These are phyloP conservation scores for Oreocharis arfaki DNA, from an alignment of 2,113 vertebrate genomes.

Conservation along the genomic window DNA sequence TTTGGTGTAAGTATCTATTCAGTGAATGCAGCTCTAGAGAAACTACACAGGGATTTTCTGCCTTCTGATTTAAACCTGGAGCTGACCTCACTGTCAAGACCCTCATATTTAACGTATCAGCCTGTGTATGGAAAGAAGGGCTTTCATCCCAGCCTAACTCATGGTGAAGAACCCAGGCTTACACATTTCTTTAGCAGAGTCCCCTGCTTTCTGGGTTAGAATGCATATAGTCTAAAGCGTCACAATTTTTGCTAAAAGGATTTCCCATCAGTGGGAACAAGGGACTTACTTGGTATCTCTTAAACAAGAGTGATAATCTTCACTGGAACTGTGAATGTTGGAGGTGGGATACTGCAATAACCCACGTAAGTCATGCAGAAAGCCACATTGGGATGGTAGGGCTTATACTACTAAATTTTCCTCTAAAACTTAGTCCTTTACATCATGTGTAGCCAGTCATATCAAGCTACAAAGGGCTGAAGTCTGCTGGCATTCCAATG, in stretches of 20 bases:
- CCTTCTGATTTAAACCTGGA: background rate
- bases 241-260: background rate
- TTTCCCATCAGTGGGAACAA: background rate
- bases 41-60: background rate
- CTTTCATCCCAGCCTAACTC: background rate
- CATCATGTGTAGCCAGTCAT: background rate
- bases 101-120: background rate
- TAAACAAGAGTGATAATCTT: background rate
- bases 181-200: background rate
- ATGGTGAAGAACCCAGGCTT: background rate
- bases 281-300: background rate
- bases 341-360: background rate
- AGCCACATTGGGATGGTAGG: background rate
- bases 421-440: background rate
- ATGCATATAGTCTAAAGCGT: background rate
- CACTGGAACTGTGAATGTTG: background rate
- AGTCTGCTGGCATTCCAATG: background rate
- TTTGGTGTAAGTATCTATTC: background rate
- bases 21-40: background rate
- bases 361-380: background rate
- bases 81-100: background rate
- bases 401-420: background rate
- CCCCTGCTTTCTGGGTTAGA: background rate
- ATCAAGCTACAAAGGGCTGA: background rate
- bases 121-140: background rate